phyloP scores from a whole-genome alignment of 2,888 invertebrate species.

The Sepioteuthis lessoniana region DNA sequence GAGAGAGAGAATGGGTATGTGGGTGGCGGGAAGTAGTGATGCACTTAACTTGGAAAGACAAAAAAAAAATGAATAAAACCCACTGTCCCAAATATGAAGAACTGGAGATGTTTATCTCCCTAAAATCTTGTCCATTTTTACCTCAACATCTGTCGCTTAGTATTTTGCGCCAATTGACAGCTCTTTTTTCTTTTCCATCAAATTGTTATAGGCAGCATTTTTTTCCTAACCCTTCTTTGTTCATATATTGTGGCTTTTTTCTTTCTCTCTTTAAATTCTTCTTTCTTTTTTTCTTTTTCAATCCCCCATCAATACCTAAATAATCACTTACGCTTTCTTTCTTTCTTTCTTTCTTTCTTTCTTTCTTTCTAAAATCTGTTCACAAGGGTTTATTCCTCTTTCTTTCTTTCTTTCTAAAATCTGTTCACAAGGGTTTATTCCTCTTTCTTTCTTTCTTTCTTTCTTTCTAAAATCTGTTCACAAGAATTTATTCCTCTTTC shows the following conservation, averaged over 20 bases:
- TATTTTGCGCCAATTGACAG: neutral
- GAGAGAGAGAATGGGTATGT: neutral
- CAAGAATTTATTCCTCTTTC: too few relatives aligned
- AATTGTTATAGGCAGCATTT: neutral
- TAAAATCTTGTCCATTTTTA: neutral
- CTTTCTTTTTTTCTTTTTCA: neutral
- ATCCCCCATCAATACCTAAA: too few relatives aligned
- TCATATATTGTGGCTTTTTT: neutral
- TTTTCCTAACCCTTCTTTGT: neutral
- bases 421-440: too few relatives aligned
- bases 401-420: too few relatives aligned
- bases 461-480: neutral
- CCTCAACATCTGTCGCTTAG: neutral
- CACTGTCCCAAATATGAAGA: too few relatives aligned
- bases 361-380: too few relatives aligned
- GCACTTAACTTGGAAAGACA: neutral
- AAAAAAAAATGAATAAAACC: neutral
- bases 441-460: too few relatives aligned
- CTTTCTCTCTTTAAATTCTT: neutral
- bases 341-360: neutral
- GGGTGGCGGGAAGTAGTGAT: neutral
- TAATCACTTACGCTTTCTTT: neutral
- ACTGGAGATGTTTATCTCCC: neutral
- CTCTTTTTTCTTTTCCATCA: neutral
- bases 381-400: too few relatives aligned